Evolutionary conservation across 1,140 invertebrate species (phyloP).

Genomic region (Caligus rogercresseyi): DNA sequence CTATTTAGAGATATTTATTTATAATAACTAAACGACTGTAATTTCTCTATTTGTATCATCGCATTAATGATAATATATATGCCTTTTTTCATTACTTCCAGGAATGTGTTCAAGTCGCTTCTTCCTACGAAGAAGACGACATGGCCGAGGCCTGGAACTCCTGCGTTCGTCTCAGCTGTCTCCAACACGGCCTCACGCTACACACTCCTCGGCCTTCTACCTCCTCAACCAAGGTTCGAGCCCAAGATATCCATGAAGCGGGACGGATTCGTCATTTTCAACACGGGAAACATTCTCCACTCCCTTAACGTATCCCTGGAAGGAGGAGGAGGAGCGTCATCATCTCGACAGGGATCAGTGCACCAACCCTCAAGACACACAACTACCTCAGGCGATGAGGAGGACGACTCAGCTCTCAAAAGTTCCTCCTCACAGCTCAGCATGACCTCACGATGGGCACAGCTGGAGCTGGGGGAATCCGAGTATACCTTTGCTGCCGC

Average conservation of each 20-base stretch:
- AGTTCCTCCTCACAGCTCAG: constrained; percentile 10
- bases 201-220: constrained; percentile 49
- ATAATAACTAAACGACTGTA: background rate
- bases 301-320: constrained; percentile 38
- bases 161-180: constrained; percentile 39
- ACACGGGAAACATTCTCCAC: constrained; percentile 50
- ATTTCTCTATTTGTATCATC: background rate
- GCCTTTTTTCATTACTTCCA: constrained; percentile 4
- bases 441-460: constrained; percentile 6
- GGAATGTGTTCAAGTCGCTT: constrained; percentile 36
- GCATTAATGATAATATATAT: background rate
- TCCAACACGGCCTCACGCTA: constrained; percentile 45
- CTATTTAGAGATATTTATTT: too few relatives aligned
- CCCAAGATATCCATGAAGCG: constrained; percentile 41
- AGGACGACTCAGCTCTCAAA: background rate
- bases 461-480: constrained; percentile 11
- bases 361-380: background rate
- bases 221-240: constrained; percentile 44
- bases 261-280: constrained; percentile 44
- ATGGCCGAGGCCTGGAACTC: constrained; percentile 40
- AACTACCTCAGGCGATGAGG: background rate
- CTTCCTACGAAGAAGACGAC: constrained; percentile 41
- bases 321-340: constrained; percentile 6
- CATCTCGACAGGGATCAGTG: background rate
- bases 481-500: background rate